Conservation (phyloP, 2,888 invertebrate genomes). For the Lepidochrysops patricia region DNA sequence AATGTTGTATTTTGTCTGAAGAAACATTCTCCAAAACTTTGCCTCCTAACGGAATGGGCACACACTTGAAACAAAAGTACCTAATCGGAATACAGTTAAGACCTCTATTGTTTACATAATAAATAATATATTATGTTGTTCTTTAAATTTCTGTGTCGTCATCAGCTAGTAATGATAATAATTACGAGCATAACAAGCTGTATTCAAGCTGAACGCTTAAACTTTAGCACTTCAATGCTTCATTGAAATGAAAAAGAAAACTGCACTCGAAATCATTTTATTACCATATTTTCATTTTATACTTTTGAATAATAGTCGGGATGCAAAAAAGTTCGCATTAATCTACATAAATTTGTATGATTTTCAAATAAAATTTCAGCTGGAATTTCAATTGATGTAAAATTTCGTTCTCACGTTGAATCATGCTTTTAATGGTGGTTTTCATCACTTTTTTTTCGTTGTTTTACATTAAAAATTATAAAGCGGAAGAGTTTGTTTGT, state of each 20-base stretch:
- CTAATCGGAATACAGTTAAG: too few relatives aligned
- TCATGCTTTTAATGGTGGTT: neutral
- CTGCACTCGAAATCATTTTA: neutral
- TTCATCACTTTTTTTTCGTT: neutral
- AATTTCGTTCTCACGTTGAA: neutral
- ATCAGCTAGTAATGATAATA: neutral
- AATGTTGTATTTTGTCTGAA: too few relatives aligned
- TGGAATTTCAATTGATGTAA: slow-evolving; percentile 1
- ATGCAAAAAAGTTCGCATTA: slow-evolving; percentile 1
- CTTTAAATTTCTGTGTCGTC: too few relatives aligned
- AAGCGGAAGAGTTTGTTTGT: too few relatives aligned
- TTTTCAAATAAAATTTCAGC: neutral
- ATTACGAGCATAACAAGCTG: neutral
- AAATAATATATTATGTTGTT: too few relatives aligned
- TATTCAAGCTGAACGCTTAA: neutral
- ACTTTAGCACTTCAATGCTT: neutral
- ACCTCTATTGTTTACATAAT: too few relatives aligned
- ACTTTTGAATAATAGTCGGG: neutral
- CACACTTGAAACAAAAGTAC: too few relatives aligned
- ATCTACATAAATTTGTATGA: slow-evolving; percentile 1
- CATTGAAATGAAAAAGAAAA: neutral
- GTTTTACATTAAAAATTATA: too few relatives aligned
- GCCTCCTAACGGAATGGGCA: too few relatives aligned
- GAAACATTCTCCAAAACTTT: too few relatives aligned
- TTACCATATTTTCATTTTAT: slow-evolving; percentile 4